Evolutionary conservation across 2,888 invertebrate genomes (phyloP), one percentile per base, ranked within the genome.

Genomic region (Tetranychus truncatus): DNA sequence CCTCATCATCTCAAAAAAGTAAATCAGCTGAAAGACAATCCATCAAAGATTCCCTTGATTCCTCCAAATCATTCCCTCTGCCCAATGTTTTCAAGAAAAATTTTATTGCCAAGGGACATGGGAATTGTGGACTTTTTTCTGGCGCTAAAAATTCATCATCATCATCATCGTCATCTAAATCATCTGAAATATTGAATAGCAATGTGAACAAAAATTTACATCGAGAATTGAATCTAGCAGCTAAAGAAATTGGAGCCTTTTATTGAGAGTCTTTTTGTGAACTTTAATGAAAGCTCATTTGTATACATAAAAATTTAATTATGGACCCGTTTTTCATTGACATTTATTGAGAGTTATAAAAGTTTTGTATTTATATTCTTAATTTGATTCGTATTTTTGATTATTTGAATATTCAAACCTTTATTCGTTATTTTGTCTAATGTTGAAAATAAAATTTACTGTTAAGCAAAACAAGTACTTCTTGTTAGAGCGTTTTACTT

Each of bases 161-260:
- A 21, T 65, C 15, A 44, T n/a, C n/a, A 72, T 45, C 45, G 1
- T 24, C n/a, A 71, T 15, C 71, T 21, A 24, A 71, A 45, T n/a
- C n/a, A 45, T 72, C 72, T 3, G n/a, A 72, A 72, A 4, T 11
- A 18, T 45, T 11, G 6, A 45, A 11, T 5, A 45, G 11, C 6
- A 72, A 45, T 45, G 45, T 72, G 4, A 72, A 45, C 15, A 72
- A 72, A 45, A 71, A 78, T 8, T 76, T 79, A 7, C 79, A 79
- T 67, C 69, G 77, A 66, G 79, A 79, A 67, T 78, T 79, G n/a
- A 76, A 78, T 15, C 76, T 77, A 71, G 78, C 78, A 45, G 78
- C 78, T 3, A 77, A 76, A 21, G 77, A 79, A 74, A 77, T 79
- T 6, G 77, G 78, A 66, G 78, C 77, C 7, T 79, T 78, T 78